Evolutionary conservation across 1,140 invertebrate genomes (phyloP).

Genomic region (Danaus plexippus): DNA sequence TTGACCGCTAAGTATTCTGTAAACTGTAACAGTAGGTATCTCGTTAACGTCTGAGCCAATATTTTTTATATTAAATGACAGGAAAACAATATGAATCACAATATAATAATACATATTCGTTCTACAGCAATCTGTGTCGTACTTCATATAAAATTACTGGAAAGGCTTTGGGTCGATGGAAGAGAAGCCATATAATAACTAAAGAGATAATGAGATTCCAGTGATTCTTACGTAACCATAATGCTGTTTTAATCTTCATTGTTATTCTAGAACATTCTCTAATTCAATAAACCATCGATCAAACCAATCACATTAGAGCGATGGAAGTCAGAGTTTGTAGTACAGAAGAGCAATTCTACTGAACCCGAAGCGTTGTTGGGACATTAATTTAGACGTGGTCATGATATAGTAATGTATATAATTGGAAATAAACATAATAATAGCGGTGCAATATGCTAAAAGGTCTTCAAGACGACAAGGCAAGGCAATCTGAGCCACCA

Average conservation of each 20-base stretch:
- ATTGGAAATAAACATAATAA: background rate
- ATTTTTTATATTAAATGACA: slow-evolving; percentile 2
- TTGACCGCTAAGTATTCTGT: slow-evolving; percentile 4
- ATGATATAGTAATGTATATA: slow-evolving; percentile 3
- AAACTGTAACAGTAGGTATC: slow-evolving; percentile 5
- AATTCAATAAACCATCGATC: too few relatives aligned
- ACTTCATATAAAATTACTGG: too few relatives aligned
- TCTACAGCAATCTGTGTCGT: too few relatives aligned
- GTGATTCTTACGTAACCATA: slow-evolving; percentile 10
- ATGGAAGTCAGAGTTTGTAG: too few relatives aligned
- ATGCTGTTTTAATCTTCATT: too few relatives aligned
- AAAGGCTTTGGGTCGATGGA: too few relatives aligned
- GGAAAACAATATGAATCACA: slow-evolving; percentile 11
- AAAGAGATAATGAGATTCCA: background rate
- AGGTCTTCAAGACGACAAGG: slow-evolving; percentile 46
- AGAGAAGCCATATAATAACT: too few relatives aligned
- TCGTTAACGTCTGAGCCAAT: background rate
- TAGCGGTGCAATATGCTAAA: slow-evolving; percentile 42
- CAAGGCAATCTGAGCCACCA: slow-evolving; percentile 46
- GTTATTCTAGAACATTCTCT: too few relatives aligned
- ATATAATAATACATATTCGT: too few relatives aligned
- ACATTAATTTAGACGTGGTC: background rate
- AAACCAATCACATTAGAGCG: too few relatives aligned
- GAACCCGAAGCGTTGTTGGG: background rate
- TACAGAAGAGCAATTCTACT: too few relatives aligned